These are phyloP conservation scores for Heliconius ethilla DNA, from an alignment of 2,888 invertebrate species.

Conservation along the genomic window DNA sequence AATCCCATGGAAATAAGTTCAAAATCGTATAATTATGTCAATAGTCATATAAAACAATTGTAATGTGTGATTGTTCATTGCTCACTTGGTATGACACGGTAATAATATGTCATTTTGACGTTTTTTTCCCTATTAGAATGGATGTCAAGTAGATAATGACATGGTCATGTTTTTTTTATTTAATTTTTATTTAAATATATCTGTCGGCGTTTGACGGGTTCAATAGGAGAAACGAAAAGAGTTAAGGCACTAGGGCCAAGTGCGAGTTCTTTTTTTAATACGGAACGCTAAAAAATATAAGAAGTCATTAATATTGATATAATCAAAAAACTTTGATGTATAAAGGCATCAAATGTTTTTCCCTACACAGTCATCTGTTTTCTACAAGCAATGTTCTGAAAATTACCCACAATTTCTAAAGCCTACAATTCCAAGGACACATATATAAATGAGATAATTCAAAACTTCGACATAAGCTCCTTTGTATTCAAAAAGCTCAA, in stretches of 20 bases:
- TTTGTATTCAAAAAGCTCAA: not conserved
- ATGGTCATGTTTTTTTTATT: not conserved
- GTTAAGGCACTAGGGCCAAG: too few species aligned
- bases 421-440: too few species aligned
- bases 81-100: conserved; percentile 18
- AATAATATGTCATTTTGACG: conserved; percentile 11
- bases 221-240: too few species aligned
- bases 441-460: not conserved
- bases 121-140: conserved; percentile 1
- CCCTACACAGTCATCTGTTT: too few species aligned
- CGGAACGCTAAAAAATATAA: too few species aligned
- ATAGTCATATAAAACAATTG: conserved; percentile 18
- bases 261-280: too few species aligned
- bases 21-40: not conserved
- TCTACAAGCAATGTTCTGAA: too few species aligned
- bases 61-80: conserved; percentile 17
- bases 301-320: too few species aligned
- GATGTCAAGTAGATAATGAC: not conserved
- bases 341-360: too few species aligned
- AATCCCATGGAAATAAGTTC: not conserved
- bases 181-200: not conserved
- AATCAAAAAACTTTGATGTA: too few species aligned
- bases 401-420: too few species aligned
- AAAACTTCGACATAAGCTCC: not conserved
- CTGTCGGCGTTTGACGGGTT: too few species aligned